phyloP scores from a whole-genome alignment of 2,113 vertebrate genomes.

The Pomatorhinus ruficollis region DNA sequence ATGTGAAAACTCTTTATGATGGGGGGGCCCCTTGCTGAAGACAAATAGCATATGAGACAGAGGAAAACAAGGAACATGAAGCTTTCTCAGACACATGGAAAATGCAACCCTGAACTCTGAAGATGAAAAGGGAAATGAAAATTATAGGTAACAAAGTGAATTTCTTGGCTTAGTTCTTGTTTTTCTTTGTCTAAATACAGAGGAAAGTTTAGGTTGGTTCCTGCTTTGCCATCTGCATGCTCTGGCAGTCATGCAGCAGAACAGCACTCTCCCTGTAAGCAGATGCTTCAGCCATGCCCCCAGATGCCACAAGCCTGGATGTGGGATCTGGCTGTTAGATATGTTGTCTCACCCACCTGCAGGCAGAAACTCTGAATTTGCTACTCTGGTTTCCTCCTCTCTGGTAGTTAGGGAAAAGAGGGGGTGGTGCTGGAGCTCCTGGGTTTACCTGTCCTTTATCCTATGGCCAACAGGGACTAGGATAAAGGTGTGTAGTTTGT shows the following conservation, averaged over 20 bases:
- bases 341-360: accelerated
- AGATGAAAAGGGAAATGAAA: background rate
- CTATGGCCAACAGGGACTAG: background rate
- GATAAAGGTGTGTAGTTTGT: background rate
- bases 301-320: background rate
- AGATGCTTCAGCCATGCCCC: background rate
- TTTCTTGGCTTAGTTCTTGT: background rate
- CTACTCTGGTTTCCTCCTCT: background rate
- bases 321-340: background rate
- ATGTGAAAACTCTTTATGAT: background rate
- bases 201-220: background rate
- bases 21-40: background rate
- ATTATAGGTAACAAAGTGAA: background rate
- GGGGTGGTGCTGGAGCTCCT: background rate
- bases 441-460: background rate
- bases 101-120: background rate
- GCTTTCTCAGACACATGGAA: background rate
- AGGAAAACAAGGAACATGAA: background rate
- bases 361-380: background rate
- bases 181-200: background rate
- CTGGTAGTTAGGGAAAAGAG: background rate
- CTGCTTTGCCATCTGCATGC: accelerated
- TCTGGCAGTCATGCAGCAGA: background rate
- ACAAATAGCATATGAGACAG: background rate
- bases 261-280: background rate